Conservation (phyloP, 2,888 invertebrate species). For the Achlya flavicornis region DNA sequence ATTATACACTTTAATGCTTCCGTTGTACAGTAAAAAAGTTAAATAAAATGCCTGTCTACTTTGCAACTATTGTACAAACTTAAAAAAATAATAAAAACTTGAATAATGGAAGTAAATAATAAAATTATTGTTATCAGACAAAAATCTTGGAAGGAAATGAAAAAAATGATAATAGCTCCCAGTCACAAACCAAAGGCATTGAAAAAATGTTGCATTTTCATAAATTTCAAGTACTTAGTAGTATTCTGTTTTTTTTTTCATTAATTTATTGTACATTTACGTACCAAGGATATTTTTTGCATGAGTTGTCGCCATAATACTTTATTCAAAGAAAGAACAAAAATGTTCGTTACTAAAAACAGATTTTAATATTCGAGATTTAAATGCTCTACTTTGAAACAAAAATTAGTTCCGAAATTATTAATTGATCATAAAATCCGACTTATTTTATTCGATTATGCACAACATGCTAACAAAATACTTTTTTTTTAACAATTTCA, state of each 20-base stretch:
- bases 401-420: background rate
- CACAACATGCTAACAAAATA: constrained; percentile 3
- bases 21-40: background rate
- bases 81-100: background rate
- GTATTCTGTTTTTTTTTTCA: background rate
- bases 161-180: background rate
- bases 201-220: background rate
- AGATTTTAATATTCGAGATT: background rate
- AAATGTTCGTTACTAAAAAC: too few species aligned
- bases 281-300: too few species aligned
- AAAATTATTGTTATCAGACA: background rate
- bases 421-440: background rate
- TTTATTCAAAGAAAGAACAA: background rate
- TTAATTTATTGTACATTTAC: background rate
- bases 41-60: background rate
- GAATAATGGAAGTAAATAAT: background rate
- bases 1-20: too few species aligned
- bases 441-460: background rate
- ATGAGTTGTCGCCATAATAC: too few species aligned
- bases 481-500: constrained; percentile 44
- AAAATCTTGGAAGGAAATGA: background rate
- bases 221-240: background rate
- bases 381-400: background rate
- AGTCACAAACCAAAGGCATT: background rate
- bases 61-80: background rate